These are phyloP conservation scores for Aplochiton taeniatus DNA, from an alignment of 2,797 vertebrate genomes.

Conservation along the genomic window DNA sequence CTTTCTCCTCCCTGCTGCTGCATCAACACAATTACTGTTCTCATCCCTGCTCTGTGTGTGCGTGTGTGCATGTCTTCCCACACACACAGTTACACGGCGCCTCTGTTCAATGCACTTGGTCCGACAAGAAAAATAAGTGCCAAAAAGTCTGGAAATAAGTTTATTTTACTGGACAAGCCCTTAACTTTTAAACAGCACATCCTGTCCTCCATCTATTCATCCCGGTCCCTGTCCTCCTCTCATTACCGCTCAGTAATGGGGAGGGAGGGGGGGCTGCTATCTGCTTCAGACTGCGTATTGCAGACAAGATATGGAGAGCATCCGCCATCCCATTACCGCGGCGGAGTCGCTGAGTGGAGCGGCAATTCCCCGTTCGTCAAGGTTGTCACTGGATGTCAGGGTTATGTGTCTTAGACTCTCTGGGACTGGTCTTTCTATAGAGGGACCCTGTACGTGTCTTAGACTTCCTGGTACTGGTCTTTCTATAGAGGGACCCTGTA, in stretches of 20 bases:
- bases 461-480: neutral
- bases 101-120: too few species aligned
- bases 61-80: neutral
- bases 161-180: neutral
- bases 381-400: constrained; percentile 42
- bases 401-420: neutral
- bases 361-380: constrained; percentile 46
- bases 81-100: neutral
- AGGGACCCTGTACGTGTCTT: constrained; percentile 15
- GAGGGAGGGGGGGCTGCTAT: constrained; percentile 64
- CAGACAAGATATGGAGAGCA: constrained; percentile 56
- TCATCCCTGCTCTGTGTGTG: constrained; percentile 24
- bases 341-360: constrained; percentile 57
- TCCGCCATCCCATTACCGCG: constrained; percentile 51
- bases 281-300: constrained; percentile 53
- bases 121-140: too few species aligned
- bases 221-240: constrained; percentile 18
- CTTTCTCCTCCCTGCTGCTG: constrained; percentile 46
- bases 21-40: constrained; percentile 53
- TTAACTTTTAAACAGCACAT: neutral
- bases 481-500: too few species aligned
- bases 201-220: neutral
- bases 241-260: constrained; percentile 62
- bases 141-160: too few species aligned
- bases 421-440: constrained; percentile 5